Evolutionary conservation across 2,113 vertebrate species (phyloP).

Genomic region (Trogon melanurus): DNA sequence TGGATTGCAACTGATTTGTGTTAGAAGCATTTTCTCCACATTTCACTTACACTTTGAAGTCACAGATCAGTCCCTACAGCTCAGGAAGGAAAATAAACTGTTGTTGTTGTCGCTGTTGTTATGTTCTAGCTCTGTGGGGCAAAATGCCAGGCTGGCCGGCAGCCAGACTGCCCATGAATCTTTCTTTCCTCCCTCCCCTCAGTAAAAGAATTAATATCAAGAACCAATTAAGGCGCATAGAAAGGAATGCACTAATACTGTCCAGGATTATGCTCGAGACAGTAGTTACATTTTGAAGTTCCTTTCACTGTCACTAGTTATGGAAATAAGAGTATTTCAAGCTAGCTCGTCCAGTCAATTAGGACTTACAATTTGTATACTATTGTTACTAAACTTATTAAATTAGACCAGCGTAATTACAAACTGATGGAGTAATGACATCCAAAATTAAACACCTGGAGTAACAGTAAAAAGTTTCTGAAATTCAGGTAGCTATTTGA

Average conservation of each 20-base stretch:
- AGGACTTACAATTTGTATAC: not conserved
- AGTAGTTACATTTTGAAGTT: not conserved
- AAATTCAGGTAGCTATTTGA: not conserved
- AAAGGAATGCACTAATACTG: not conserved
- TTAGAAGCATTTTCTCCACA: not conserved
- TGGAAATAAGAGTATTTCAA: not conserved
- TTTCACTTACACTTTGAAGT: not conserved
- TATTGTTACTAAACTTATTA: not conserved
- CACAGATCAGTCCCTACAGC: not conserved
- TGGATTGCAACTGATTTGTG: not conserved
- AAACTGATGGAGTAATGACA: not conserved
- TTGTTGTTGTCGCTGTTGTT: not conserved
- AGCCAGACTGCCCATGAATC: not conserved
- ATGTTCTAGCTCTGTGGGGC: not conserved
- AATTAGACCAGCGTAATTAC: not conserved
- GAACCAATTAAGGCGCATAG: not conserved
- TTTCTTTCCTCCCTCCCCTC: not conserved
- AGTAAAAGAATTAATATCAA: not conserved
- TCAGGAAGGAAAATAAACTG: slow-evolving; percentile 1
- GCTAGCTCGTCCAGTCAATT: not conserved
- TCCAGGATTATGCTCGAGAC: not conserved
- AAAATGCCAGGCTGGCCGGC: not conserved
- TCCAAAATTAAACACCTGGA: not conserved
- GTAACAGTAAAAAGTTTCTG: not conserved
- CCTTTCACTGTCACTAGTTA: not conserved